Percentiles rank a stretch among this genome's conserved stretches.
These are phyloP conservation scores for Loripinus fragilis DNA, from an alignment of 2,888 invertebrate species.

Conservation along the genomic window DNA sequence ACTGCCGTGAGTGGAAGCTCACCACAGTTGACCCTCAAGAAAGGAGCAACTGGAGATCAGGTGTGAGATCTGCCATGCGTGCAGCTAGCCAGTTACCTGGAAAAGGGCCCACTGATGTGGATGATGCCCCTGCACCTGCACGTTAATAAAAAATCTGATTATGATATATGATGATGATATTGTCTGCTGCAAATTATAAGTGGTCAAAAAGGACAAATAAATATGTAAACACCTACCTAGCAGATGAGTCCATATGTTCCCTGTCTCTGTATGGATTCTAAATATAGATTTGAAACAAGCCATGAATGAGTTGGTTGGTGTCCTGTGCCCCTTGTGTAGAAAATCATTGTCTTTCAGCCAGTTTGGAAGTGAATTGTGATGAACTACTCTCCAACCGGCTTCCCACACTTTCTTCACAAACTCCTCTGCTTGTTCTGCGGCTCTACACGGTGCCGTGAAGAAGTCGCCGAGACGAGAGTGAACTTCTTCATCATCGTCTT, in stretches of 20 bases:
- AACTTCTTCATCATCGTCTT: constrained; percentile 57
- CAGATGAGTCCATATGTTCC: constrained; percentile 99
- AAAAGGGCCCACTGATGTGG: too few relatives aligned
- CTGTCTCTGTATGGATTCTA: constrained; percentile 99
- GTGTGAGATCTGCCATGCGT: too few relatives aligned
- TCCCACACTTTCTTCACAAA: constrained; percentile 89
- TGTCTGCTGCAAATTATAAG: too few relatives aligned
- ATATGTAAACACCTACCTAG: constrained; percentile 86
- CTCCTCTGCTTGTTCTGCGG: constrained; percentile 97
- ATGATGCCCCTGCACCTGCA: too few relatives aligned
- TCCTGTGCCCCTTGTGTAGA: constrained; percentile 96
- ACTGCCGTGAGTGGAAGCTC: too few relatives aligned
- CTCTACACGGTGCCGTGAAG: constrained; percentile 83
- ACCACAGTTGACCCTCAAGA: too few relatives aligned
- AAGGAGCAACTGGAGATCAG: too few relatives aligned
- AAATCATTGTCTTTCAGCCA: constrained; percentile 99
- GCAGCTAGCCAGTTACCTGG: too few relatives aligned
- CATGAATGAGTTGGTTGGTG: constrained; percentile 97
- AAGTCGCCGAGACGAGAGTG: constrained; percentile 65
- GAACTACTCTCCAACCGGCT: constrained; percentile 88
- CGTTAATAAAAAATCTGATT: too few relatives aligned
- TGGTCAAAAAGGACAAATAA: too few relatives aligned
- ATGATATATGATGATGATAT: too few relatives aligned
- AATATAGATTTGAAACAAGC: constrained; percentile 99
- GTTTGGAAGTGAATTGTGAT: constrained; percentile 92